Evolutionary conservation across 2,113 vertebrate species (phyloP).

Genomic region (Silurus asotus): DNA sequence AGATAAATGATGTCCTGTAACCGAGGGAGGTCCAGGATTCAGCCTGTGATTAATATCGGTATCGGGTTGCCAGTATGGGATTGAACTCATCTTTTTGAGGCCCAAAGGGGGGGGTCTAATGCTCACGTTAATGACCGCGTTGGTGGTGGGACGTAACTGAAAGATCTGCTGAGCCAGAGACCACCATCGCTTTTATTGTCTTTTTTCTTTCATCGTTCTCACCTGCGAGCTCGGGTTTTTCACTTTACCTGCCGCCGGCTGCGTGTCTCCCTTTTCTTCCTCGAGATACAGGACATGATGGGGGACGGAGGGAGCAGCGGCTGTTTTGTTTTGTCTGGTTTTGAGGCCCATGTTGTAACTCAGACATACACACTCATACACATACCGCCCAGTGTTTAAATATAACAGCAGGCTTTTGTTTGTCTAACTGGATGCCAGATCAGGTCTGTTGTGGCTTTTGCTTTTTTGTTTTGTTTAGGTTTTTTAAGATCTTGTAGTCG

Average conservation of each 20-base stretch:
- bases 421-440: constrained; percentile 36
- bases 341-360: constrained; percentile 33
- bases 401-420: constrained; percentile 43
- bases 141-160: constrained; percentile 61
- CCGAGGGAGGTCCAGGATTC: constrained; percentile 70
- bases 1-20: constrained; percentile 76
- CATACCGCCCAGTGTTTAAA: constrained; percentile 18
- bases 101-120: constrained; percentile 45
- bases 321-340: constrained; percentile 70
- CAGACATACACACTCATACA: neutral
- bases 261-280: neutral
- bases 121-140: constrained; percentile 5
- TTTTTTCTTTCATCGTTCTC: constrained; percentile 55
- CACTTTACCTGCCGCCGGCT: neutral
- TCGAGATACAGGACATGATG: neutral
- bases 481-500: too few relatives aligned
- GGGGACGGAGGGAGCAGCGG: neutral
- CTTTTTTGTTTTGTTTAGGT: too few relatives aligned
- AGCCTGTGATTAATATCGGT: constrained; percentile 76
- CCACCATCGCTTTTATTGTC: constrained; percentile 71
- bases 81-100: constrained; percentile 58
- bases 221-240: constrained; percentile 46
- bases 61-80: constrained; percentile 73
- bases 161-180: constrained; percentile 69
- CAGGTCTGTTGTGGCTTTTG: constrained; percentile 28